A percentile compares a stretch with the other conserved stretches of the same genome.
Conservation (phyloP, 2,888 invertebrate species). For the Pyrgus malvae region DNA sequence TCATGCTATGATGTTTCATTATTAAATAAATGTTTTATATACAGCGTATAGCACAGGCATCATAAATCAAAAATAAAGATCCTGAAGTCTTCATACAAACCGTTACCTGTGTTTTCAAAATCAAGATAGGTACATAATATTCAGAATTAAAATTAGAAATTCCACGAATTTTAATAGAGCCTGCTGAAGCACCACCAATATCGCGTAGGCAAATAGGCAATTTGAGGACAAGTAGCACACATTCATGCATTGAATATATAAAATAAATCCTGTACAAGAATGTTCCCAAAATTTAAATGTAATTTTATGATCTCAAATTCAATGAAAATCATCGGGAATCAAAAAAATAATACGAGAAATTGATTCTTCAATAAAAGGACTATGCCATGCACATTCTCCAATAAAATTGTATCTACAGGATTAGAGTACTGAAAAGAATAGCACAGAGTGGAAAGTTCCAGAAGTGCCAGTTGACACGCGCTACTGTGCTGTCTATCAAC, state of each 20-base stretch:
- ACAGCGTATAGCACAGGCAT: conserved; percentile 1
- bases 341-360: not conserved
- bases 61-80: not conserved
- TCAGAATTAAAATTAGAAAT: not conserved
- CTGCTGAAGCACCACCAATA: conserved; percentile 23
- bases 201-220: conserved; percentile 20
- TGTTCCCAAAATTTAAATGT: not conserved
- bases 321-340: not conserved
- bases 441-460: conserved; percentile 33
- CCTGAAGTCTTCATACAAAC: not conserved
- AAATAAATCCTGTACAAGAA: not conserved
- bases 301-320: not conserved
- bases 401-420: conserved; percentile 37
- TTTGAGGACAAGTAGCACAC: not conserved
- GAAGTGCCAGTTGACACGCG: conserved; percentile 41
- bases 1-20: conserved; percentile 8
- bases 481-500: conserved; percentile 73
- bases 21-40: conserved; percentile 2
- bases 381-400: conserved; percentile 44
- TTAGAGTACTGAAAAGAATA: conserved; percentile 35
- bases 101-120: not conserved
- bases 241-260: conserved; percentile 22
- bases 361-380: conserved; percentile 5
- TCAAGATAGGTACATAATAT: not conserved
- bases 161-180: not conserved